phyloP scores from a whole-genome alignment of 1,140 invertebrate species.

The Anagrus nilaparvatae region DNA sequence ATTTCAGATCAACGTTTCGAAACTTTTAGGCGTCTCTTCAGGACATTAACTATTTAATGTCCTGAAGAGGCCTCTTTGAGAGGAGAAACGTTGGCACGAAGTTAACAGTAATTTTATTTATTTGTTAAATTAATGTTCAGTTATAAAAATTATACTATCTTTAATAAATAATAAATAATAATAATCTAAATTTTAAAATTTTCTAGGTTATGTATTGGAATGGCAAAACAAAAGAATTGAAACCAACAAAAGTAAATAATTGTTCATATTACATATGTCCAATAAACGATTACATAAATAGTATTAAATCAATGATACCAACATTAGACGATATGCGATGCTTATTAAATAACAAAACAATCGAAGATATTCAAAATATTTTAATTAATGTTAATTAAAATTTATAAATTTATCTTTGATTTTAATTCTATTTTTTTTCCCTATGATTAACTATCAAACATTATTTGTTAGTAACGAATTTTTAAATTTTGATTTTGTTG shows the following conservation, averaged over 20 bases:
- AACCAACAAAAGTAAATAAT: background rate
- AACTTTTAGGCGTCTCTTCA: no score
- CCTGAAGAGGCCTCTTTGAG: no score
- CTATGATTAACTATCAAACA: background rate
- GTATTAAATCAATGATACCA: background rate
- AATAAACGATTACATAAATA: background rate
- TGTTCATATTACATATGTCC: slow-evolving; percentile 6
- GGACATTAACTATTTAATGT: no score
- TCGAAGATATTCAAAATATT: background rate
- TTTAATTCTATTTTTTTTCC: background rate
- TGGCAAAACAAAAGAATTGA: slow-evolving; percentile 1
- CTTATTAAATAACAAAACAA: slow-evolving; percentile 1
- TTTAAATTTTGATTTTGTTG: background rate
- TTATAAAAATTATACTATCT: background rate
- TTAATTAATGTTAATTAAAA: background rate
- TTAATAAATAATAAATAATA: background rate
- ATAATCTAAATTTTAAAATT: background rate
- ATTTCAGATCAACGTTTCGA: no score
- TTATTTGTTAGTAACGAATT: background rate
- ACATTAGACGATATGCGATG: slow-evolving; percentile 5
- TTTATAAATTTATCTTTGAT: background rate
- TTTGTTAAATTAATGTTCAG: no score
- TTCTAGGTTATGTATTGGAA: background rate
- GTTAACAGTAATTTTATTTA: no score
- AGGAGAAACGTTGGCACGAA: no score